These are phyloP conservation scores for Miniopterus natalensis DNA, from an alignment of 2,113 vertebrate genomes.

Conservation along the genomic window DNA sequence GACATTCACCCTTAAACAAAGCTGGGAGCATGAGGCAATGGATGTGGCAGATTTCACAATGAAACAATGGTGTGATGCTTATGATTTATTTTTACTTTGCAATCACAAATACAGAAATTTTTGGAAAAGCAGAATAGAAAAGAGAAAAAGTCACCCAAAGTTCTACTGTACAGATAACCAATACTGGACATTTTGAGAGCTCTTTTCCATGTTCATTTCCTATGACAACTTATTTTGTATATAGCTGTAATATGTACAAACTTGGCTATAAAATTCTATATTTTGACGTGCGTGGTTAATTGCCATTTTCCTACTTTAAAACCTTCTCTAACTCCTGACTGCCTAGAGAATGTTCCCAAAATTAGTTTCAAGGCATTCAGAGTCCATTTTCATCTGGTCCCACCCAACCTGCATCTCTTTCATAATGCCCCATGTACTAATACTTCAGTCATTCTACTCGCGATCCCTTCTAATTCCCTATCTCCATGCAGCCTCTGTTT, in stretches of 20 bases:
- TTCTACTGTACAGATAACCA: neutral
- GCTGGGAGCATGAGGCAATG: neutral
- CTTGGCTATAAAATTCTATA: neutral
- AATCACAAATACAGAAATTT: neutral
- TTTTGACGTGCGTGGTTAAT: neutral
- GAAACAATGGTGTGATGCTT: neutral
- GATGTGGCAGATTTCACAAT: neutral
- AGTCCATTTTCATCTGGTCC: neutral
- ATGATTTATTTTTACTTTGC: neutral
- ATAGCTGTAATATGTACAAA: neutral
- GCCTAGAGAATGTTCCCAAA: slow-evolving; percentile 12
- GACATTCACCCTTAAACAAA: neutral
- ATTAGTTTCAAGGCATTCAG: neutral
- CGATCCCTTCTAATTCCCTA: neutral
- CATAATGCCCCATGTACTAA: neutral
- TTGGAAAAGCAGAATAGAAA: neutral
- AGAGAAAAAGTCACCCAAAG: neutral
- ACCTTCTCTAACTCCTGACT: neutral
- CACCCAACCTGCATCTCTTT: neutral
- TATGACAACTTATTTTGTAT: neutral
- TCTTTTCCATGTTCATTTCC: slow-evolving; percentile 23
- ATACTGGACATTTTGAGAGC: neutral
- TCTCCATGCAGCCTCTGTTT: neutral
- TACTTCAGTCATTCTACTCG: neutral
- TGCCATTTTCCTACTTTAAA: slow-evolving; percentile 28